Evolutionary conservation across 1,140 invertebrate genomes (phyloP), one percentile per base, ranked within the genome.

Genomic region (Pantala flavescens): DNA sequence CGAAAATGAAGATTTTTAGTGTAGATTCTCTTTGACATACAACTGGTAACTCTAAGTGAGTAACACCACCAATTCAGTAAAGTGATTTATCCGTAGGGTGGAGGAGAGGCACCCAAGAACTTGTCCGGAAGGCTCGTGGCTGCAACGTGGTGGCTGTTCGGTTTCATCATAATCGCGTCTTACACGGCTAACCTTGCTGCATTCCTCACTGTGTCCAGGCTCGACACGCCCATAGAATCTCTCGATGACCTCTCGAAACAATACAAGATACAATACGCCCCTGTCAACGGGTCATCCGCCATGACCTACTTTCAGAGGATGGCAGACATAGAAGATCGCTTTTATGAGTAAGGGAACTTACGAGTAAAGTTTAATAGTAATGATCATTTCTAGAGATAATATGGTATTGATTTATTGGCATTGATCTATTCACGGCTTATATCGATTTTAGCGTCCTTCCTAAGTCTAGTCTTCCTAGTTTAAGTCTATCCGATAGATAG

Each of bases 91-190:
- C 70, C 7, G 19, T 73, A 83, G 88, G 94, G 95, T 0, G 95
- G 95, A 3, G 97, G 97, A 0, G 97, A 99, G 83, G 97, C 97
- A 0, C 97, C 97, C 0, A 95, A 96, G 80, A 96, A 96, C 83
- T 83, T 98, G 0, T 97, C 94, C 0, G 96, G 96, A 0, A 86
- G 95, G 75, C 84, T 98, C 0, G 91, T 98, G 0, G 96, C 95
- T 0, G 96, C 95, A 0, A 97, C 95, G 0, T 98, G 96, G 96
- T 98, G 97, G 97, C 83, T 98, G 5, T 98, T 98, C 83, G 95
- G 95, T 3, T 98, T 98, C 82, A 97, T 98, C 80, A 96, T 98
- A 71, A 98, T 98, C 80, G 96, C 96, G n/a, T 97, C 95, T 0
- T 98, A 98, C 82, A 98, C 97, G 0, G 97, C 97, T 10, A 98